Evolutionary conservation across 2,113 vertebrate species (phyloP), one percentile per base, ranked within the genome.

Genomic region (Gasterosteus aculeatus): DNA sequence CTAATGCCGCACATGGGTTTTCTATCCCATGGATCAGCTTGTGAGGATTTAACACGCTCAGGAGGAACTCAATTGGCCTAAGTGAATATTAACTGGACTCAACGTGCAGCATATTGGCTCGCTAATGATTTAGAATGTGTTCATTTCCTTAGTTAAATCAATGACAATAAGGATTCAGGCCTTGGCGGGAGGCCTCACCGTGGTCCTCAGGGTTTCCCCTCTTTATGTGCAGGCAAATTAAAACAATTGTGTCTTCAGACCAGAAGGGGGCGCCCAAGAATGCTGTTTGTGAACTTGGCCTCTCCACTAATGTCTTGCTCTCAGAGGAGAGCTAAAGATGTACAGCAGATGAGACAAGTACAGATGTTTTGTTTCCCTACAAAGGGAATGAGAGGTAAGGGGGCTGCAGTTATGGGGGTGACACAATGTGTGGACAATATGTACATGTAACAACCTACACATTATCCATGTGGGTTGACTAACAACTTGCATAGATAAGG

Each of bases 221-320:
- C 22, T 49, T 26, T 64, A 15, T n/a, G 1, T 56, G n/a, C 5
- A 42, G 49, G 31, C 6, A 11, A 47, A 22, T 2, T 1, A n/a
- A 9, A 51, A 2, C 42, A 46, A 69, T 12, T 54, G 46, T 12
- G 8, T 19, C 35, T 54, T 1, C 44, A 57, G 68, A 0, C 81
- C 93, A 92, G 90, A 57, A 92, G 93, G 90, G 91, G 93, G 93
- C 90, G 85, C 87, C 84, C 82, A 61, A 92, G 90, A 92, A 88
- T 70, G 69, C 72, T 0, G 66, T 82, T 87, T 84, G 7, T 42
- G 12, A 77, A 12, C 26, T n/a, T 6, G 15, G 57, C 51, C 3
- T 53, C 31, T 22, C 12, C 9, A 14, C 12, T 18, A 26, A 14
- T 67, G 38, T 39, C 39, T 31, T 4, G 16, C 62, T 64, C 70